Evolutionary conservation across 2,113 vertebrate species (phyloP).

Genomic region (Dicaeum eximium): DNA sequence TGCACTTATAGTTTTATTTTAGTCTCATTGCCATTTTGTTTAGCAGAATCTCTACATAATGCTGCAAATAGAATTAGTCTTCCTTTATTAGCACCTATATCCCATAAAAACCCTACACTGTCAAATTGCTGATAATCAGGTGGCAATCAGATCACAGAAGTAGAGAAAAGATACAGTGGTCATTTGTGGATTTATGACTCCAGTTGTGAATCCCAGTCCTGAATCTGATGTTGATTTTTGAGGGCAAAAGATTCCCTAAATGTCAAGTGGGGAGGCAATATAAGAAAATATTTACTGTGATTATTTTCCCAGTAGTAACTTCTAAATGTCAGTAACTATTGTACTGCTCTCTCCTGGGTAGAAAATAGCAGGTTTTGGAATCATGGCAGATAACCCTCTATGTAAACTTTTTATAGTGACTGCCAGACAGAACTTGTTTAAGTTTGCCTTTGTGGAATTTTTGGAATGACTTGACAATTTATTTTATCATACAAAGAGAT

Average conservation of each 20-base stretch:
- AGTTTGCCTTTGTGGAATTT: background rate
- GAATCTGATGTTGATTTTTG: background rate
- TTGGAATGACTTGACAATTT: background rate
- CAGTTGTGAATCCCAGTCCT: background rate
- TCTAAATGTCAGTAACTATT: background rate
- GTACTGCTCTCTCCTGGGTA: background rate
- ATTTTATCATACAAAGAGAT: background rate
- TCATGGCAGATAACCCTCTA: background rate
- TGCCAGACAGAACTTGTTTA: background rate
- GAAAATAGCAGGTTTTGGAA: background rate
- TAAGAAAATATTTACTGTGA: background rate
- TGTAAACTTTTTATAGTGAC: background rate
- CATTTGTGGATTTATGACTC: background rate
- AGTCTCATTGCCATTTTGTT: background rate
- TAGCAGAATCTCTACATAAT: background rate
- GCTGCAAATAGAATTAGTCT: background rate
- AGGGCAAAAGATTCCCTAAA: background rate
- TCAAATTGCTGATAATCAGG: background rate
- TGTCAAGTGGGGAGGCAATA: background rate
- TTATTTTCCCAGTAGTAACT: background rate
- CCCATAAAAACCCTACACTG: background rate
- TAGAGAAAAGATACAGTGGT: background rate
- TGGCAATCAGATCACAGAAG: background rate
- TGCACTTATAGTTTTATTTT: background rate
- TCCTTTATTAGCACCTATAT: accelerated